These are phyloP conservation scores for Acanthisitta chloris DNA, from an alignment of 2,113 vertebrate species.

Conservation along the genomic window DNA sequence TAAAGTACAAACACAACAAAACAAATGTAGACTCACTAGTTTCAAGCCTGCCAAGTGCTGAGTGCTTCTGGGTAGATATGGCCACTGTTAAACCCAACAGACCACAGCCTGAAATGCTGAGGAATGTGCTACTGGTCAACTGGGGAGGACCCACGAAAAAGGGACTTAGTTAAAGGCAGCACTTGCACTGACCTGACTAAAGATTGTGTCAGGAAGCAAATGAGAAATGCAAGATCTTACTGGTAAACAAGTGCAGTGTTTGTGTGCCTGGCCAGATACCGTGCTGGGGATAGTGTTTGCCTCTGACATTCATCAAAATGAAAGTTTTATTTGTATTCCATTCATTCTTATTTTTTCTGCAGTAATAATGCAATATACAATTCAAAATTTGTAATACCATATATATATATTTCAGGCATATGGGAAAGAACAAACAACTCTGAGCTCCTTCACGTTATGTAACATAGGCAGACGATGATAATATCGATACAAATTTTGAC, in stretches of 20 bases:
- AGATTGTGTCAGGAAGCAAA: not conserved
- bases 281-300: not conserved
- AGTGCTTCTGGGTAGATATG: not conserved
- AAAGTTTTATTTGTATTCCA: not conserved
- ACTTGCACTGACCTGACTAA: not conserved
- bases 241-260: not conserved
- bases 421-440: not conserved
- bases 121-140: not conserved
- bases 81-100: not conserved
- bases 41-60: not conserved
- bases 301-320: not conserved
- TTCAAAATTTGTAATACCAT: not conserved
- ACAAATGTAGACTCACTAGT: not conserved
- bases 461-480: conserved; percentile 18
- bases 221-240: not conserved
- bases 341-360: not conserved
- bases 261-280: not conserved
- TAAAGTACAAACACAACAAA: not conserved
- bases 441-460: not conserved
- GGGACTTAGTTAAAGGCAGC: not conserved
- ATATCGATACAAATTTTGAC: conserved; percentile 33
- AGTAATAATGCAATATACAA: not conserved
- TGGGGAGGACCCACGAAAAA: not conserved
- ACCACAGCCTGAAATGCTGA: not conserved
- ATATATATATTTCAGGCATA: not conserved